Evolutionary conservation across 2,113 vertebrate species (phyloP).

Genomic region (Rhynchomys soricoides): DNA sequence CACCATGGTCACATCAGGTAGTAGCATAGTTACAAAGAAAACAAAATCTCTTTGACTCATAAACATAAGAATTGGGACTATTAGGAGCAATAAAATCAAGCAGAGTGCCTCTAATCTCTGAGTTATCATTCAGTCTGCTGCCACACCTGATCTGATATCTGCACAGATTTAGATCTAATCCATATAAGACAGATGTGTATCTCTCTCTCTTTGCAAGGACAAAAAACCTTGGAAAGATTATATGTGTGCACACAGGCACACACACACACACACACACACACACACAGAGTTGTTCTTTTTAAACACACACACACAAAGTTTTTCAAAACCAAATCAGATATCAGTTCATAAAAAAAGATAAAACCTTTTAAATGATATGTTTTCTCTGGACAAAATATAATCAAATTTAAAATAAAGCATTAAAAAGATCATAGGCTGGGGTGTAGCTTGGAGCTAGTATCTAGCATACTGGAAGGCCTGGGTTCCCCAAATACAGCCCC

Average conservation of each 20-base stretch:
- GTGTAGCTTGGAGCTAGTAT: background rate
- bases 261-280: background rate
- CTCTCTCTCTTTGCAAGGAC: constrained; percentile 48
- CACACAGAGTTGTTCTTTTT: constrained; percentile 5
- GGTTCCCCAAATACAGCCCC: background rate
- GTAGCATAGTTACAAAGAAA: constrained; percentile 1
- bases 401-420: constrained; percentile 29
- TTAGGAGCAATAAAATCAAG: constrained; percentile 33
- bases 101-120: background rate
- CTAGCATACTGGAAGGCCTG: background rate
- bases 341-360: background rate
- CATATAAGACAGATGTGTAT: background rate
- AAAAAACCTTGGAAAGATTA: background rate
- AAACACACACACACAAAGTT: background rate
- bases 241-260: background rate
- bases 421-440: background rate
- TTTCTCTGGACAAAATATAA: constrained; percentile 5
- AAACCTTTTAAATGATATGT: background rate
- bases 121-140: constrained; percentile 12
- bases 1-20: constrained; percentile 15
- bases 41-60: background rate
- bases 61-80: background rate
- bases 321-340: background rate
- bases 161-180: constrained; percentile 32
- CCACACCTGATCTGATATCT: constrained; percentile 7